Base-by-base conservation (phyloP, 2,888 invertebrate species). In the Tiliacea aurago region DNA sequence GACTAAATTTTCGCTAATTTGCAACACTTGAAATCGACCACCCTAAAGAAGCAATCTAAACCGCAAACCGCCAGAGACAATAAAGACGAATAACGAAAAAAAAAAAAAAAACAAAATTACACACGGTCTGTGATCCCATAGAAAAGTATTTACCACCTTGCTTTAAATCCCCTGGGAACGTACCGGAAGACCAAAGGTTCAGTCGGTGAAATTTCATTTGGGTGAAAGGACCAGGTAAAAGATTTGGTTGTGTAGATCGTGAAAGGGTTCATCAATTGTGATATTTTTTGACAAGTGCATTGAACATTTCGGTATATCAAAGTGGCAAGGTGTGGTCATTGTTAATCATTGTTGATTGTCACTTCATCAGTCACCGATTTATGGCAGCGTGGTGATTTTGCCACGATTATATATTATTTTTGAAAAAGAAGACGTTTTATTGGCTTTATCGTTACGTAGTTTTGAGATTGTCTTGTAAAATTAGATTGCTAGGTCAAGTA, bases 71-170 rank as follows among this genome's bases (percentile, higher is more conserved):
- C 11, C 55, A 49, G 62, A 85, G 72, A 85, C 77, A 81, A 84
- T 28, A 45, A 41, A 49, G n/a, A 53, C n/a, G 4, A 83, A 66
- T 66, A 18, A 33, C 1, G 13, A 45, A 41, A 41, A 68, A 67
- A 78, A 78, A 76, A 66, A 33, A 53, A 47, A 73, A 76, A 66
- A 33, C 49, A 47, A 73, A 84, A 81, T 84, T 77, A 69, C 61
- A 41, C 33, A 74, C 55, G 74, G 58, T 69, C 59, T 70, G 4
- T 70, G 76, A 49, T 75, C 66, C 87, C 49, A 78, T 80, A 80
- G 78, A 86, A 84, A 63, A 71, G 13, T 73, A 69, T 82, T 82
- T 84, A 85, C 79, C 91, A 92, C 91, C 91, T 92, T 90, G 88
- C 63, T 20, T 69, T 70, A 43, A 78, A 78, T 81, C 90, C 87